Evolutionary conservation across 2,797 vertebrate genomes (phyloP), one percentile per base, ranked within the genome.

Genomic region (Gallinago solitaria): DNA sequence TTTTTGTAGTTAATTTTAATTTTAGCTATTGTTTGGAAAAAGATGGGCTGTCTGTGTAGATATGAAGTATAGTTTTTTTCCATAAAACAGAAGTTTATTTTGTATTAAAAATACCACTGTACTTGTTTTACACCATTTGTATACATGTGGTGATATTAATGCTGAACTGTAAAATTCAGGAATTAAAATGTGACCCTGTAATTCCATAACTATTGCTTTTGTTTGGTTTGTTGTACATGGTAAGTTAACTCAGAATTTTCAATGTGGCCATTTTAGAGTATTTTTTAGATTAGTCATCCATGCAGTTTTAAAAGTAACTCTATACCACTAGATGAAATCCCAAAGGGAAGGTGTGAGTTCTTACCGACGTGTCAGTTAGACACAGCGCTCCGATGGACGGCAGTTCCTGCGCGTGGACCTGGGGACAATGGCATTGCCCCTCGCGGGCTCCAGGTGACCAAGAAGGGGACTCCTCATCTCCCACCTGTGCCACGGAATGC

Each of bases 141-240:
- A 99, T 99, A 99, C 99, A 98, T 99, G 98, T 98, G 98, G 98
- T 98, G 98, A 98, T 98, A 99, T 98, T 99, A 98, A 98, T 98
- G 97, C 98, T 97, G 97, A 98, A 97, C 97, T 98, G 98, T 98
- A 98, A 98, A 98, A 99, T 99, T 99, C 98, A 98, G 99, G 98
- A 98, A 99, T 99, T 99, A 99, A 98, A 99, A 99, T 99, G 98
- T 99, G 98, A 99, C 98, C 98, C 99, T 99, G 98, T 98, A 98
- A 99, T 99, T 98, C 97, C 98, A 97, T 95, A 95, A 96, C 47
- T 60, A 75, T 16, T 97, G 96, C 74, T 98, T 98, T 97, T 95
- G 97, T 97, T 98, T 98, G 98, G 89, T 98, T 98, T 98, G 88
- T 98, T 97, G 90, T 97, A 95, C 95, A 60, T 81, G 82, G 94